These are phyloP conservation scores for Parascotia fuliginaria DNA, from an alignment of 2,888 invertebrate genomes.

Conservation along the genomic window DNA sequence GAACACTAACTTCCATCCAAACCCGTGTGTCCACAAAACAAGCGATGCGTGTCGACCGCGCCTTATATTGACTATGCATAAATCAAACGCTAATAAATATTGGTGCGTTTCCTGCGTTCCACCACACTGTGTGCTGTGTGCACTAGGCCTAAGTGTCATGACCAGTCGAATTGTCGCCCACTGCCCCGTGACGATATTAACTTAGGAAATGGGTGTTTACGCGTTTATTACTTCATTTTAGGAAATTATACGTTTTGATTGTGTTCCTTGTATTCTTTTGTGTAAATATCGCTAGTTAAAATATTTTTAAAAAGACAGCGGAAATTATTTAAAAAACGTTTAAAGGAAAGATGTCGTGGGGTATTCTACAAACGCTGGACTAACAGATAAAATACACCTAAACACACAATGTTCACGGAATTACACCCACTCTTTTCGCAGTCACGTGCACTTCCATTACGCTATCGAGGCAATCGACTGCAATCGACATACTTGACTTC, in stretches of 20 bases:
- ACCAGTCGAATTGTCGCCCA: conserved; percentile 21
- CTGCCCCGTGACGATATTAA: conserved; percentile 39
- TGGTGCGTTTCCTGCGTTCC: conserved; percentile 72
- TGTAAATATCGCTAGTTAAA: no score
- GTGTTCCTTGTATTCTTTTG: neutral
- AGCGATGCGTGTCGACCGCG: conserved; percentile 71
- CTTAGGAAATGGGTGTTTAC: conserved; percentile 43
- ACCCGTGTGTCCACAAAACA: conserved; percentile 38
- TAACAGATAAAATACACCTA: no score
- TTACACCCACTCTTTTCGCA: no score
- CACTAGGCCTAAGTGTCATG: conserved; percentile 29
- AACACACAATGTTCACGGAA: no score
- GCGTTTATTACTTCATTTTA: conserved; percentile 41
- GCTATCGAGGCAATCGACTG: no score
- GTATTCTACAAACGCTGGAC: no score
- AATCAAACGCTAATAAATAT: conserved; percentile 82
- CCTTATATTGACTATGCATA: conserved; percentile 76
- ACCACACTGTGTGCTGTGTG: conserved; percentile 19
- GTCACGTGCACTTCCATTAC: no score
- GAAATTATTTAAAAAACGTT: no score
- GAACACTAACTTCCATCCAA: neutral
- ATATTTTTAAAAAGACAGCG: no score
- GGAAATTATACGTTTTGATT: conserved; percentile 34
- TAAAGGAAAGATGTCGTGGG: no score
- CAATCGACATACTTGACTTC: no score